Base-by-base conservation (phyloP, 2,888 invertebrate species). In the Sphaerophoria taeniata region DNA sequence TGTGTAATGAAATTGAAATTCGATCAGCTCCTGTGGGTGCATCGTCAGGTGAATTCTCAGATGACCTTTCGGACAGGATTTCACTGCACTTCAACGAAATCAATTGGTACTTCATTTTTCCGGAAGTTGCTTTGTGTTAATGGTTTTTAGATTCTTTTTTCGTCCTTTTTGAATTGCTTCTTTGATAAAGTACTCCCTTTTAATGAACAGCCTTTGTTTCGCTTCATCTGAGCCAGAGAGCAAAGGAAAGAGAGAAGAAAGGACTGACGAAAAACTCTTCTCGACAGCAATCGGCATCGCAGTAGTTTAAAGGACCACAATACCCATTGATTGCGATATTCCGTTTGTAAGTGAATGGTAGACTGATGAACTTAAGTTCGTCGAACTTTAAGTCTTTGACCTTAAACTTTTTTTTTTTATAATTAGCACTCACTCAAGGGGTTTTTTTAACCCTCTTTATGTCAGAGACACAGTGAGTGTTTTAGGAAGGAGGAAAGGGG, bases 251-350 rank as follows among this genome's bases (percentile, higher is more conserved):
- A 1, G 34, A 33, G 49, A 58, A 53, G 75, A 72, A 60, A 55
- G 45, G 67, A 72, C 53, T 77, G 55, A 49, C 55, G 45, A 63
- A 63, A 55, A 53, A 39, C 9, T 39, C 39, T 39, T 39, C 39
- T 80, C 76, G 75, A 80, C 76, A 85, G 55, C 79, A 6, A n/a
- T 69, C 67, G 55, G 49, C 72, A 56, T 65, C 24, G 24, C 24
- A 24, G 24, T 2, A 24, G 24, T 24, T 24, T 24, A 24, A 55
- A 70, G 83, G 63, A 65, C 43, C 51, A 80, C 80, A 85, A 85
- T 85, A 76, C 69, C 84, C 84, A 85, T 85, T 80, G 84, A 85
- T 85, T 85, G 80, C 84, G 69, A 85, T 85, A 80, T 85, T 80
- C 80, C 80, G 24, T 24, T 24, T 24, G 24, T 80, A 80, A 85